Base-by-base conservation (phyloP, 2,797 vertebrate species). In the Propithecus deckenii region DNA sequence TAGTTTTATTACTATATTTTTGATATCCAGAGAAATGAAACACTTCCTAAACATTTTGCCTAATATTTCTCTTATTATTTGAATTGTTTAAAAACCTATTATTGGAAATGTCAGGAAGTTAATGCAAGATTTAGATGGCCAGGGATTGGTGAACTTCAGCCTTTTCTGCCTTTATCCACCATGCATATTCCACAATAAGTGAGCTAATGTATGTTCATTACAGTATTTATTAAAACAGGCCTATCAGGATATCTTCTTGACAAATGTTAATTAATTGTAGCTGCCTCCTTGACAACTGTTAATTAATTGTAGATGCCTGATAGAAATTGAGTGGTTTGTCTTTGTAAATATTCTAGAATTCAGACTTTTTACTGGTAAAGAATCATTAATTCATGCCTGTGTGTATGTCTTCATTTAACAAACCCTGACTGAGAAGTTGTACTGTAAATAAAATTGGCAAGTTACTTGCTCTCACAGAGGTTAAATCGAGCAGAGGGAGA, bases 271-370 rank as follows among this genome's bases (percentile, higher is more conserved):
- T 90, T 95, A 92, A 50, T 81, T 83, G 46, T 92, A 80, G 14
- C 46, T 95, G 59, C 46, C 59, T 88, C 59, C 59, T 83, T 93
- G 91, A 63, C 79, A 95, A 84, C 50, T 93, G 55, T 55, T 78
- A 87, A 95, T 85, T 92, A 95, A 86, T 50, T 79, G 1, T 63
- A 86, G 48, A 75, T 86, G 43, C 25, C 38, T 91, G 46, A 90
- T 80, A 87, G 79, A 95, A 94, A 95, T 46, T 35, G 18, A 88
- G 55, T 55, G 10, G 9, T 72, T 87, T 76, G 20, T 84, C 65
- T 81, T 93, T 67, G 67, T 95, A 94, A 92, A 93, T 91, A 93
- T 92, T 72, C 78, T 93, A 92, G 52, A 85, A 95, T 89, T 88
- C 57, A 85, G 8, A 71, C 30, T 75, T 94, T 65, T 94, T 61